Conservation (phyloP, 2,888 invertebrate genomes). For the Eilema sororculum region DNA sequence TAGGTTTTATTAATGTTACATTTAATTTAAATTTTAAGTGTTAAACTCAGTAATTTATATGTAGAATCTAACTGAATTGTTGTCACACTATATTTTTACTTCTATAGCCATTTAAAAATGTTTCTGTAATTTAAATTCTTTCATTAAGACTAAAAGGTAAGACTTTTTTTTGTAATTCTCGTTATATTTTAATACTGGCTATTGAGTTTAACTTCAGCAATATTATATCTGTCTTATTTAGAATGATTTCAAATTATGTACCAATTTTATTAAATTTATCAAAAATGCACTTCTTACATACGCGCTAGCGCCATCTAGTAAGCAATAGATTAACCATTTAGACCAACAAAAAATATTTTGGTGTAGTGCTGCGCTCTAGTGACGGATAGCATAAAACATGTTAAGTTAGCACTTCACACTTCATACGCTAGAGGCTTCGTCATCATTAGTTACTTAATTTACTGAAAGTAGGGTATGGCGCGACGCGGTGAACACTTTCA, state of each 20-base stretch:
- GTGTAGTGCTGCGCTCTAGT: slow-evolving; percentile 46
- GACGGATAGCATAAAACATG: slow-evolving; percentile 24
- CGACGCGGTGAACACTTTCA: not conserved
- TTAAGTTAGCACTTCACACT: not conserved
- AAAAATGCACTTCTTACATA: not conserved
- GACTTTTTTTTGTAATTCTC: too few relatives aligned
- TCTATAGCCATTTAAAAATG: not conserved
- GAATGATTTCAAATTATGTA: not conserved
- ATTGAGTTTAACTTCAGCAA: not conserved
- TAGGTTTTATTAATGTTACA: not conserved
- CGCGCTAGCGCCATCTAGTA: slow-evolving; percentile 18
- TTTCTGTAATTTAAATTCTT: not conserved
- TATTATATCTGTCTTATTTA: not conserved
- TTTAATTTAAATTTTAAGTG: not conserved
- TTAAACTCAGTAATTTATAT: not conserved
- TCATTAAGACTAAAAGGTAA: too few relatives aligned
- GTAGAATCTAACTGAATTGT: not conserved
- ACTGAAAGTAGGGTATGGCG: not conserved
- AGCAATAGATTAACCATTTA: not conserved
- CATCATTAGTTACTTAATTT: not conserved
- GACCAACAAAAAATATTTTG: not conserved
- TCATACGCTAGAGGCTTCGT: not conserved
- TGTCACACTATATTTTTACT: not conserved
- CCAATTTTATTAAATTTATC: not conserved
- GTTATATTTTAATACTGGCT: not conserved